These are phyloP conservation scores for Lycocorax pyrrhopterus DNA, from an alignment of 2,113 vertebrate genomes.

Conservation along the genomic window DNA sequence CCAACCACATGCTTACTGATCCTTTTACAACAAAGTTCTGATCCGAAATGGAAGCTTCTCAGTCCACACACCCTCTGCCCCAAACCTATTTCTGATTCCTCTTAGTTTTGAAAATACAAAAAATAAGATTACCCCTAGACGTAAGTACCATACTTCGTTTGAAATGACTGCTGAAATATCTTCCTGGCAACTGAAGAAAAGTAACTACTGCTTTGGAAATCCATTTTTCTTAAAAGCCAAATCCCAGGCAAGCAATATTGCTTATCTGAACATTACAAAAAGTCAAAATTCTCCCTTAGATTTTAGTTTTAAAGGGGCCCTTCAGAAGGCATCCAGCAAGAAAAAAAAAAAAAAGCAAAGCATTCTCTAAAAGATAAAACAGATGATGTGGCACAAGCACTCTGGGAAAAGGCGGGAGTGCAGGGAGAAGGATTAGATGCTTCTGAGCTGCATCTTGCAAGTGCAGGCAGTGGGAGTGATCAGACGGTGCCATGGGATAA, in stretches of 20 bases:
- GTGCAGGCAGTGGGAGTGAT: background rate
- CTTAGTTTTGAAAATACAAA: background rate
- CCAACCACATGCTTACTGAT: background rate
- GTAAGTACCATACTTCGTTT: background rate
- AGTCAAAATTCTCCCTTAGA: background rate
- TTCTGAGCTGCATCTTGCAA: background rate
- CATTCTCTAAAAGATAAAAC: background rate
- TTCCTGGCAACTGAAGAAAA: background rate
- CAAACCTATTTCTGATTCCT: background rate
- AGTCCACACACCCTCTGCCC: fast-evolving
- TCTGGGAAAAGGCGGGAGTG: background rate
- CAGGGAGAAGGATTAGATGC: background rate
- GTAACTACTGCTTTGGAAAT: background rate
- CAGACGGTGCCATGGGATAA: background rate
- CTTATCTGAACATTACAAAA: background rate
- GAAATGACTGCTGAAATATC: background rate
- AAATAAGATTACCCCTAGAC: background rate
- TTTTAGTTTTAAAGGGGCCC: background rate
- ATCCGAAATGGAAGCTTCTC: background rate
- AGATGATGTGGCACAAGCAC: background rate
- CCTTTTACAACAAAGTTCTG: background rate
- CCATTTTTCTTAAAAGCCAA: background rate
- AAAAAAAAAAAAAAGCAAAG: background rate
- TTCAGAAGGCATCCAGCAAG: background rate
- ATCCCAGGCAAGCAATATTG: background rate